Base-by-base conservation (phyloP, 1,140 invertebrate genomes). In the Anastatus disparis region DNA sequence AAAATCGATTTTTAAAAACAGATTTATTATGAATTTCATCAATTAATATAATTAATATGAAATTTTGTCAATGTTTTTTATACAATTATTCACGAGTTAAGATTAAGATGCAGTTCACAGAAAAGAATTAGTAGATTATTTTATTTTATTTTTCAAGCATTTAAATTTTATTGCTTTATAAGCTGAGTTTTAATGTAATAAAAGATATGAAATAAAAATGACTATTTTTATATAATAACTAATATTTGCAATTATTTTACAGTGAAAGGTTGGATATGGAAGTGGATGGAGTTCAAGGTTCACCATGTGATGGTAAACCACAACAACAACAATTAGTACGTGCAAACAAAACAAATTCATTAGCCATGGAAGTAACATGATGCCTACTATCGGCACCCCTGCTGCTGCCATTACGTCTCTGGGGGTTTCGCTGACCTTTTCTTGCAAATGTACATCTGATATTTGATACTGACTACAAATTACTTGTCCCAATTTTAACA, bases 351-450 rank as follows among this genome's bases (percentile, higher is more conserved):
- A 80, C 83, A 66, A 85, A 85, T 78, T 84, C 83, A 71, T 70
- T 85, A 55, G 83, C 84, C 75, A 85, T 85, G 84, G 84, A 85
- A 84, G 84, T 85, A 79, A 85, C 84, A 85, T 85, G 84, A 85
- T 85, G 83, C 83, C 82, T 85, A 78, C 82, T 85, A 73, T 82
- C 69, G 75, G 81, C 82, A 84, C 81, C 83, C 83, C 81, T 79
- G 77, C 80, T 82, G 77, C 76, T 77, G 75, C 79, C 76, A 75
- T 81, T 80, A 79, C 82, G 82, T 81, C 78, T 83, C 75, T 82
- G 83, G 83, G 83, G 83, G 82, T 80, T 85, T 82, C 77, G 78
- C 79, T 85, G 81, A 85, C 68, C 77, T 81, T 81, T 81, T 77
- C 79, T 82, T 82, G 79, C 77, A 79, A 77, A 77, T 72, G 71